Evolutionary conservation across 2,113 vertebrate species (phyloP), one percentile per base, ranked within the genome.

Genomic region (Scolopax mira): DNA sequence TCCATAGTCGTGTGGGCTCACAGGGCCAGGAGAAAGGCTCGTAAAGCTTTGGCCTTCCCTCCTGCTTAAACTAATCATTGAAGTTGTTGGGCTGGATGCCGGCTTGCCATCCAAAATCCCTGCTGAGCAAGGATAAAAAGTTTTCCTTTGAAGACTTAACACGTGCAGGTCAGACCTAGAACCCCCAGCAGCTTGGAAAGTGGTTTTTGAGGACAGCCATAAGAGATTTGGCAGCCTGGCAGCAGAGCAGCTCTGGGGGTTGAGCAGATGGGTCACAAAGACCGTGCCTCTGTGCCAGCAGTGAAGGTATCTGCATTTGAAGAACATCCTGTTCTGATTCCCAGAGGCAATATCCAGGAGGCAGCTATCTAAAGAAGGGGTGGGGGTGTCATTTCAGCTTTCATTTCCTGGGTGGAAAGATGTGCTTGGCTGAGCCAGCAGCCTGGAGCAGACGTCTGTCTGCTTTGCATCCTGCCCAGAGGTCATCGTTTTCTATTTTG

Each of bases 391-490:
- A 3, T 72, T 93, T 96, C 79, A 48, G 65, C 73, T 92, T 92
- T 86, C 80, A 61, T 93, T 96, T 96, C 95, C 94, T 92, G 93
- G 96, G 95, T 94, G 94, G 93, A 93, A 94, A 75, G 93, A 88
- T 81, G 66, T 52, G 27, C 70, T 86, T 52, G 80, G 89, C 93
- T 91, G 80, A 96, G 86, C 61, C 84, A 92, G 94, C 94, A 94
- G 86, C 84, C 61, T 71, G 87, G 65, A 92, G 87, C 91, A 94
- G 94, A 64, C 70, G 0, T 57, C 64, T 92, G 90, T 95, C 96
- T 97, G 93, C 89, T 93, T 81, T 94, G 89, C 93, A 95, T 97
- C 96, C 96, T 94, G 93, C 84, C 89, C 10, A 13, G 93, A 94
- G 91, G 84, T 61, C 87, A 79, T 78, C 1, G 14, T 58, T 95